A percentile compares a stretch with the other conserved stretches of the same genome.
These are phyloP conservation scores for Zeuzera pyrina DNA, from an alignment of 2,888 invertebrate genomes.

Conservation along the genomic window DNA sequence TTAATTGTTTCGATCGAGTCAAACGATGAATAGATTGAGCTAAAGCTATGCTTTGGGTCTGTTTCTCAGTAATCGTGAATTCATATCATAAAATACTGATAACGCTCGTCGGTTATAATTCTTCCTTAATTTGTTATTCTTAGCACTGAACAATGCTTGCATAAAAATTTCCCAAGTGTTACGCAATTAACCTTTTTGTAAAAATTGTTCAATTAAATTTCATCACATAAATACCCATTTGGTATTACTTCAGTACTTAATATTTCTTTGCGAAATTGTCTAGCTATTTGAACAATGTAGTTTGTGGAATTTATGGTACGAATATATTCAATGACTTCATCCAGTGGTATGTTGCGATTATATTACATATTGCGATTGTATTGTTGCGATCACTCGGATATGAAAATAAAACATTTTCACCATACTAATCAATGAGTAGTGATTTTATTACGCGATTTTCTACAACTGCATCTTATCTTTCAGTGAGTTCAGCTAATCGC, in stretches of 20 bases:
- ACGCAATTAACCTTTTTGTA: not conserved
- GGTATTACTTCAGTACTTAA: conserved; percentile 4
- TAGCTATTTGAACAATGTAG: conserved; percentile 2
- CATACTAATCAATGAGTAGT: conserved; percentile 7
- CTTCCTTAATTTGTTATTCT: conserved; percentile 12
- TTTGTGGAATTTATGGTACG: conserved; percentile 2
- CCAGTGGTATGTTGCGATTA: conserved; percentile 5
- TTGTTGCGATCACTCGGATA: conserved; percentile 7
- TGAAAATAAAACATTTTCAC: conserved; percentile 7
- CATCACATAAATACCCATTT: conserved; percentile 11
- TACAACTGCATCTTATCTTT: conserved; percentile 5
- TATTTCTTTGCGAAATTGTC: conserved; percentile 3
- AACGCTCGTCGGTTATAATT: conserved; percentile 14
- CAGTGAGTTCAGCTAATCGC: conserved; percentile 6
- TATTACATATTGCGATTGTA: too few relatives aligned
- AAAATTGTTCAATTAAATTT: conserved; percentile 13
- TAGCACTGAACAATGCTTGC: conserved; percentile 12
- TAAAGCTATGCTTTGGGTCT: conserved; percentile 10
- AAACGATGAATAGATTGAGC: conserved; percentile 10
- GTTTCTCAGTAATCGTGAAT: conserved; percentile 7
- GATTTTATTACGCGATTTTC: conserved; percentile 6
- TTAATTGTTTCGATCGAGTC: conserved; percentile 9
- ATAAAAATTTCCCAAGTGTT: conserved; percentile 16
- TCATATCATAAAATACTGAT: conserved; percentile 15
- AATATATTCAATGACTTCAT: conserved; percentile 3